Evolutionary conservation across 2,888 invertebrate genomes (phyloP).

Genomic region (Gisinianus flammeolus): DNA sequence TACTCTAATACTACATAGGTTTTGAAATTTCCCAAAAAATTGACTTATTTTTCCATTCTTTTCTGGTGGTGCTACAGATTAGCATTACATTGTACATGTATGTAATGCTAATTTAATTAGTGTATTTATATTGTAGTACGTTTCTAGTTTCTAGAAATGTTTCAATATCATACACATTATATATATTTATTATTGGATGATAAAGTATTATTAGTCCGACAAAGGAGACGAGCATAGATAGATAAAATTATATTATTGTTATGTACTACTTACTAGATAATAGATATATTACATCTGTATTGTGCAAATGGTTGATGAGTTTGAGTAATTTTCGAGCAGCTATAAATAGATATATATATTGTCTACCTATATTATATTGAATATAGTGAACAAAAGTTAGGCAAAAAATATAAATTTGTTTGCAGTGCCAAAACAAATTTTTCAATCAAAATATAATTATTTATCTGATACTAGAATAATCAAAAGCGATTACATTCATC

Average conservation of each 20-base stretch:
- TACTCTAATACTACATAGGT: too few species aligned
- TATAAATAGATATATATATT: background rate
- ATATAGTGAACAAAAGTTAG: too few species aligned
- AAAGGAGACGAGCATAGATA: background rate
- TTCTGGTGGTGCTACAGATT: too few species aligned
- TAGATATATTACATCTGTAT: background rate
- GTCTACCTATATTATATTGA: too few species aligned
- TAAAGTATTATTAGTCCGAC: background rate
- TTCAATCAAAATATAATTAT: background rate
- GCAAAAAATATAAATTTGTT: too few species aligned
- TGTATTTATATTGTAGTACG: background rate
- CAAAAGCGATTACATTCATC: too few species aligned
- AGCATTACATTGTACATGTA: too few species aligned
- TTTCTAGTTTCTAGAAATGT: background rate
- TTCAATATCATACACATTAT: background rate
- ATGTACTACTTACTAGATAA: background rate
- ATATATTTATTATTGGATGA: background rate
- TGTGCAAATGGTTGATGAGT: background rate
- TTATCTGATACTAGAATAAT: too few species aligned
- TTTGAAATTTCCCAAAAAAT: too few species aligned
- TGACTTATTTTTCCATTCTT: too few species aligned
- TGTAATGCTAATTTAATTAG: background rate
- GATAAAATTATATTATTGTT: background rate
- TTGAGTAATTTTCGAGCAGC: background rate
- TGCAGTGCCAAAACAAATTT: too few species aligned